Conservation (phyloP, 2,888 invertebrate genomes). For the Diaphora mendica region DNA sequence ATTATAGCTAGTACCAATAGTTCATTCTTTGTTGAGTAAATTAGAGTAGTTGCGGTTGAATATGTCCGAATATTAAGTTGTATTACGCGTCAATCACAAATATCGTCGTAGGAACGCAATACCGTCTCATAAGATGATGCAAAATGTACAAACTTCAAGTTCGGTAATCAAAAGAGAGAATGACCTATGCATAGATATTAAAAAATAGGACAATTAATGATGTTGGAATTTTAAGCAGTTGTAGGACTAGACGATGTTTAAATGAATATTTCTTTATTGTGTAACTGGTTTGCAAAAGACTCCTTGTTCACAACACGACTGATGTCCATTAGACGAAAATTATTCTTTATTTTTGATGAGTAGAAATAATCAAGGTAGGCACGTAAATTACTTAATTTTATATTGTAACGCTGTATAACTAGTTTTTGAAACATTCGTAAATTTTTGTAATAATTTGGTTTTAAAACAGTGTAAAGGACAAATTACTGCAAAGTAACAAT, state of each 20-base stretch:
- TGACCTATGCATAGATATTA: slow-evolving; percentile 68
- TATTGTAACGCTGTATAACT: slow-evolving; percentile 43
- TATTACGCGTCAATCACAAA: slow-evolving; percentile 34
- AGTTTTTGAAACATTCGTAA: slow-evolving; percentile 34
- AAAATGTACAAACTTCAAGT: slow-evolving; percentile 69
- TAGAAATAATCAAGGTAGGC: slow-evolving; percentile 51
- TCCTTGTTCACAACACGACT: slow-evolving; percentile 58
- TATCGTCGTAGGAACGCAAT: slow-evolving; percentile 26
- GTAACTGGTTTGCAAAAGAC: slow-evolving; percentile 52
- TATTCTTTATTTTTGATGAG: slow-evolving; percentile 44
- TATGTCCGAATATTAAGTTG: slow-evolving; percentile 42
- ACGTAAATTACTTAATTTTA: slow-evolving; percentile 65
- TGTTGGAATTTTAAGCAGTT: slow-evolving; percentile 65
- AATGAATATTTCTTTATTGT: slow-evolving; percentile 47
- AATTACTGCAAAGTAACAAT: slow-evolving; percentile 16
- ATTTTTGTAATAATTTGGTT: slow-evolving; percentile 31
- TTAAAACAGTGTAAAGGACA: slow-evolving; percentile 14
- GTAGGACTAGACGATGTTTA: slow-evolving; percentile 58
- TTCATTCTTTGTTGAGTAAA: slow-evolving; percentile 71
- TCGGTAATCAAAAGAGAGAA: slow-evolving; percentile 67
- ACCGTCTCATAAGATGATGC: slow-evolving; percentile 41
- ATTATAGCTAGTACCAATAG: slow-evolving; percentile 77
- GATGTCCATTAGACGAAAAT: slow-evolving; percentile 55
- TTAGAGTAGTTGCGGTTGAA: slow-evolving; percentile 64
- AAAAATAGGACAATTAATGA: slow-evolving; percentile 70